phyloP scores from a whole-genome alignment of 92 coral and sea anemone species.

The Plumapathes pennacea region DNA sequence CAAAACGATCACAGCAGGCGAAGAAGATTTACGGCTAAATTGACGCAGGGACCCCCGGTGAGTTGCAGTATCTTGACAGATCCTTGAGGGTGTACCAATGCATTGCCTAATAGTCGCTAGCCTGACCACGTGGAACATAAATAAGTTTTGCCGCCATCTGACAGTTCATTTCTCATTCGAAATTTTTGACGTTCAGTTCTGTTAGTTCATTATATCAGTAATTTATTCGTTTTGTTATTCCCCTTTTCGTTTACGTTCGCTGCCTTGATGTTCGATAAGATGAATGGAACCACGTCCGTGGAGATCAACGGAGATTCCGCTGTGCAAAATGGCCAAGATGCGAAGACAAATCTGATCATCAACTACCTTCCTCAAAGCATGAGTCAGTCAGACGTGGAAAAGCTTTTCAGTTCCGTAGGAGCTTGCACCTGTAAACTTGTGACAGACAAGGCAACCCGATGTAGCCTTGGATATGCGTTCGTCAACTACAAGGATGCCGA shows the following conservation, averaged over 20 bases:
- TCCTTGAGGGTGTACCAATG: constrained; percentile 53
- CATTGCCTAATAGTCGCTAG: constrained; percentile 28
- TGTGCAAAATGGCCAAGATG: constrained; percentile 76
- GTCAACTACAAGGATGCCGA: constrained; percentile 89
- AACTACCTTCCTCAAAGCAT: constrained; percentile 97
- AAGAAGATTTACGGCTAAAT: too few relatives aligned
- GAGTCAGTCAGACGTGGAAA: constrained; percentile 92
- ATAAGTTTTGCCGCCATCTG: constrained; percentile 95
- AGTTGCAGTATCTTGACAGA: constrained; percentile 11
- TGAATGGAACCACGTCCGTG: constrained; percentile 69
- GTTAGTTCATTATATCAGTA: constrained; percentile 81
- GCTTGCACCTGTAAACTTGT: constrained; percentile 93
- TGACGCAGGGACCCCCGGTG: too few relatives aligned
- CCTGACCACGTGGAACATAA: constrained; percentile 93
- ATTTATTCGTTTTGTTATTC: constrained; percentile 90
- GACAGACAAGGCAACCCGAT: constrained; percentile 83
- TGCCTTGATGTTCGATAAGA: constrained; percentile 84
- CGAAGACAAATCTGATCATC: constrained; percentile 94
- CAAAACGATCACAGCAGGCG: too few relatives aligned
- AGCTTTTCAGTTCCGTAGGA: constrained; percentile 84
- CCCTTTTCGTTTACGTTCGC: too few relatives aligned
- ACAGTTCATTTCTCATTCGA: constrained; percentile 98
- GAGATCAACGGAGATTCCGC: constrained; percentile 68
- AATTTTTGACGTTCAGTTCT: constrained; percentile 95
- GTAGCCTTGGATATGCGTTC: constrained; percentile 99